These are phyloP conservation scores for Octonoba sinensis DNA, from an alignment of 2,888 invertebrate genomes.

Conservation along the genomic window DNA sequence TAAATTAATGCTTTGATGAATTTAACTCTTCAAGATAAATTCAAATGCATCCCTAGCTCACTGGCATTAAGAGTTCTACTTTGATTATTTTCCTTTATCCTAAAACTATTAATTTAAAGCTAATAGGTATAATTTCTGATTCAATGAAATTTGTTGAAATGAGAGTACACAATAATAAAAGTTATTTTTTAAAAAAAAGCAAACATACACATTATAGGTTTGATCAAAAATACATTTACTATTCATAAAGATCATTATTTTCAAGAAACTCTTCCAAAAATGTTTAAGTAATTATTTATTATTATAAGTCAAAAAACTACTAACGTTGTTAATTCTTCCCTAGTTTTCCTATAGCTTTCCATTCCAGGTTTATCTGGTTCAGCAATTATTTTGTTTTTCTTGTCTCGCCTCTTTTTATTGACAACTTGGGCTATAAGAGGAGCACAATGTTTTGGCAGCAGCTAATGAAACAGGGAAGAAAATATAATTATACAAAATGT, in stretches of 20 bases:
- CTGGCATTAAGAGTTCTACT: no score
- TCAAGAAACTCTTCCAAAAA: no score
- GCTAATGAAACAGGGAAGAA: slow-evolving; percentile 68
- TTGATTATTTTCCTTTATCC: no score
- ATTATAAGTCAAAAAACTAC: slow-evolving; percentile 44
- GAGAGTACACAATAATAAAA: not conserved
- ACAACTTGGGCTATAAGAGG: slow-evolving; percentile 86
- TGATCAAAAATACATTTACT: no score
- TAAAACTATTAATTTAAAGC: no score
- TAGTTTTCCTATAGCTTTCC: slow-evolving; percentile 94
- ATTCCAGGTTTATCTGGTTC: slow-evolving; percentile 93
- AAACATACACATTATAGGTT: no score
- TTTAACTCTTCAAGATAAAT: no score
- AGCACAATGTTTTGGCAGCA: slow-evolving; percentile 95
- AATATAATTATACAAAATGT: not conserved
- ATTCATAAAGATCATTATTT: no score
- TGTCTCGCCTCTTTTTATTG: slow-evolving; percentile 87
- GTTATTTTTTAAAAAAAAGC: not conserved
- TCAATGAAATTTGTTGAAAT: not conserved
- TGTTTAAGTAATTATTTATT: no score
- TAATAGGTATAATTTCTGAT: no score
- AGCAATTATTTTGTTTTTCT: slow-evolving; percentile 80
- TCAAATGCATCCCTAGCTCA: no score
- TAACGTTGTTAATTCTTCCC: slow-evolving; percentile 92
- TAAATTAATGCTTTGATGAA: no score